Evolutionary conservation across 2,888 invertebrate species (phyloP).

Genomic region (Caradrina kadenii): DNA sequence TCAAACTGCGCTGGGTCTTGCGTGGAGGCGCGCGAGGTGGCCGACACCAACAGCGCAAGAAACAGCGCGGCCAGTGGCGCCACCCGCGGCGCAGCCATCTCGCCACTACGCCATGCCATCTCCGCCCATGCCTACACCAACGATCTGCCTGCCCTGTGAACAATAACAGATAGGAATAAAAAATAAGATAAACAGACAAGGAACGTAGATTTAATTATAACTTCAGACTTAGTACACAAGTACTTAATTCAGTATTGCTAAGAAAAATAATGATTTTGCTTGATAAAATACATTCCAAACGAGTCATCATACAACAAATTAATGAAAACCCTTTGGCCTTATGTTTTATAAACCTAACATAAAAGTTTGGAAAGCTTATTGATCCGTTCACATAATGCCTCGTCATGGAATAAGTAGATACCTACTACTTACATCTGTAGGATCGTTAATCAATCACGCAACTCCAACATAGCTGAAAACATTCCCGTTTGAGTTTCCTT

Average conservation of each 20-base stretch:
- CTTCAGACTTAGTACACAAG: too few relatives aligned
- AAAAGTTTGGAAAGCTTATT: slow-evolving; percentile 18
- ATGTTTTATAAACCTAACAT: slow-evolving; percentile 9
- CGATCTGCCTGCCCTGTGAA: slow-evolving; percentile 64
- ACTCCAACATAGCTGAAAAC: slow-evolving; percentile 51
- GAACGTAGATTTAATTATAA: too few relatives aligned
- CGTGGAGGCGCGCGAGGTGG: slow-evolving; percentile 78
- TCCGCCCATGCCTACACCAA: slow-evolving; percentile 79
- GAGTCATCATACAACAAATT: background rate
- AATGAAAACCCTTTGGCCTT: slow-evolving; percentile 1
- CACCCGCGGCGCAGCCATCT: slow-evolving; percentile 82
- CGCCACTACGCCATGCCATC: slow-evolving; percentile 87
- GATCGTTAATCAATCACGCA: slow-evolving; percentile 61
- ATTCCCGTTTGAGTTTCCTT: slow-evolving; percentile 38
- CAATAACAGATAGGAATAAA: slow-evolving; percentile 27
- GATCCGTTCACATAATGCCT: slow-evolving; percentile 42
- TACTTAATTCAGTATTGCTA: too few relatives aligned
- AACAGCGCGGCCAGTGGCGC: slow-evolving; percentile 77
- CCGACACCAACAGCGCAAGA: slow-evolving; percentile 76
- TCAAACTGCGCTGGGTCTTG: slow-evolving; percentile 85
- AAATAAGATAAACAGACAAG: background rate
- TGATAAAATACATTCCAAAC: background rate
- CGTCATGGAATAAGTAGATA: slow-evolving; percentile 36
- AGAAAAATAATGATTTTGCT: too few relatives aligned
- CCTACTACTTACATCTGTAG: slow-evolving; percentile 12